Conservation (phyloP, 2,113 vertebrate genomes). For the Hydrochoerus hydrochaeris region DNA sequence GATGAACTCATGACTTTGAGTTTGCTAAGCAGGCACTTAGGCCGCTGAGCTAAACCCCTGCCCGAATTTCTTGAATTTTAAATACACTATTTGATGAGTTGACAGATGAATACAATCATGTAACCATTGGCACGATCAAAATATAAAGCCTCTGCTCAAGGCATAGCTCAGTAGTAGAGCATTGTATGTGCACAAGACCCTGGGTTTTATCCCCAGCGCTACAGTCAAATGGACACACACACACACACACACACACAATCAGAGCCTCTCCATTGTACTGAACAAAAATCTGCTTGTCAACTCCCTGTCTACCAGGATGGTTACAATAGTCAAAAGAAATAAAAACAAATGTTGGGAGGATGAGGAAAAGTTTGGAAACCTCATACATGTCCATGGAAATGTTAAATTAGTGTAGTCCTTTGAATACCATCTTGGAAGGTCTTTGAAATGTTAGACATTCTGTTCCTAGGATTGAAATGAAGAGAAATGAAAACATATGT, state of each 20-base stretch:
- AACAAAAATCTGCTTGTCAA: background rate
- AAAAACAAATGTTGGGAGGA: background rate
- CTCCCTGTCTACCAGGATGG: background rate
- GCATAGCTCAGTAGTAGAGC: background rate
- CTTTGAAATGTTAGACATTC: conserved; percentile 4
- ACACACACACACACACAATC: background rate
- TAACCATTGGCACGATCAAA: background rate
- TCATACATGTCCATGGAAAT: background rate
- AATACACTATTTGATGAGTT: background rate
- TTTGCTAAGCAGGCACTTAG: no score
- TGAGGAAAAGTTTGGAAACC: background rate
- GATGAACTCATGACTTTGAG: no score
- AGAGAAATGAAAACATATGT: background rate
- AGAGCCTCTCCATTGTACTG: background rate
- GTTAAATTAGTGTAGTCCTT: background rate
- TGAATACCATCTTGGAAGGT: background rate
- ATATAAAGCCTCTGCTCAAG: background rate
- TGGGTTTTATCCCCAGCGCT: background rate
- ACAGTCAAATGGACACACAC: background rate
- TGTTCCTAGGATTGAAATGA: background rate
- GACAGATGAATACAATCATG: background rate
- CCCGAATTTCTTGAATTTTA: background rate
- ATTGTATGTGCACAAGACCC: background rate
- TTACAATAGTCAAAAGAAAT: background rate
- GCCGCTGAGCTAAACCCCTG: no score